phyloP scores from a whole-genome alignment of 1,140 invertebrate genomes.

The Argopecten irradians region DNA sequence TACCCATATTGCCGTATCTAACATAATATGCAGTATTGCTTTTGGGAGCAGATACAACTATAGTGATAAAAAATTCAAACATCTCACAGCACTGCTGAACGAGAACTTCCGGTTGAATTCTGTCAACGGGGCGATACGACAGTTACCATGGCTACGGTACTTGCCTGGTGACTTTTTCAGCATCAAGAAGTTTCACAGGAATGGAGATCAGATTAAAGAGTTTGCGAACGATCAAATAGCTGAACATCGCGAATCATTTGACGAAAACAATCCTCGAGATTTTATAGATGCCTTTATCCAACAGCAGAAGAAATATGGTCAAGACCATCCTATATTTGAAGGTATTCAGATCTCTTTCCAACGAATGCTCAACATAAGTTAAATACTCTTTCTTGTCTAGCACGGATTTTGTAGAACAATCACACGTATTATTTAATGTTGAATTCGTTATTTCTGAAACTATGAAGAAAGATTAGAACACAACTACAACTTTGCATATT shows the following conservation, averaged over 20 bases:
- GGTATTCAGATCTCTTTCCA: background rate
- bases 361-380: too few species aligned
- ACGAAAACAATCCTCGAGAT: constrained; percentile 48
- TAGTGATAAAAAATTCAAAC: constrained; percentile 45
- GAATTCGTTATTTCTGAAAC: too few species aligned
- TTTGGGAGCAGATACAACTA: constrained; percentile 91
- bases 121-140: background rate
- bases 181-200: background rate
- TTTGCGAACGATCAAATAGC: constrained; percentile 13
- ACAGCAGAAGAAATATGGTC: constrained; percentile 42
- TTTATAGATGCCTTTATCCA: constrained; percentile 52
- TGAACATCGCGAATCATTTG: constrained; percentile 37
- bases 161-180: constrained; percentile 55
- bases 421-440: too few species aligned
- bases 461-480: too few species aligned
- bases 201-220: background rate
- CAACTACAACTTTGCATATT: too few species aligned
- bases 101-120: background rate
- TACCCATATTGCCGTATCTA: constrained; percentile 84
- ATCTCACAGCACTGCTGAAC: constrained; percentile 23
- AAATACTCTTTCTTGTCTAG: too few species aligned
- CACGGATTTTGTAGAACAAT: too few species aligned
- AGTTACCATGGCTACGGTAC: background rate
- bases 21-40: constrained; percentile 93
- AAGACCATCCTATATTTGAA: background rate